Base-by-base conservation (phyloP, 2,113 vertebrate species). In the Pycnonotus jocosus region DNA sequence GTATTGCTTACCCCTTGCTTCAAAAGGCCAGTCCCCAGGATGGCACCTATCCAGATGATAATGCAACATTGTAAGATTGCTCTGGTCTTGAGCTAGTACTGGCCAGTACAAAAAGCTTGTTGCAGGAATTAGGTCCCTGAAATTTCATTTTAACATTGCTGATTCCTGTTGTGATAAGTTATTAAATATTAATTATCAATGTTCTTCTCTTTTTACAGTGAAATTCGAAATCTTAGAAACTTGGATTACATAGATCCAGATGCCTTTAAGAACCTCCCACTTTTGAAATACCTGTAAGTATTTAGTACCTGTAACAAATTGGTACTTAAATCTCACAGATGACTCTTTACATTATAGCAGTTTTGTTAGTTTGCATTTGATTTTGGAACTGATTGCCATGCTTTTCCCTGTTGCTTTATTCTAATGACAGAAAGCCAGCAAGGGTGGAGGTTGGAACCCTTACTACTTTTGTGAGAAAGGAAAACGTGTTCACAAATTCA, bases 211-310 rank as follows among this genome's bases (percentile, higher is more conserved):
- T 91, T 85, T 96, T 96, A 78, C 97, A 99, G 99, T 98, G 99
- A 99, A 97, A 99, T 99, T 88, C 98, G 99, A 53, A 99, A 99
- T 80, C 97, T 98, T 24, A 99, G 98, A 96, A 98, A 97, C 91
- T 96, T 99, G 96, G 97, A 96, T 76, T 98, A 98, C 87, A 98
- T 99, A 62, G 97, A 99, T 80, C 97, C 98, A 35, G 98, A 98
- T 28, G 99, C 99, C 35, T 99, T 99, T 81, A 98, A 98, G 95
- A 98, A 98, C 61, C 99, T 99, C 20, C 99, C 99, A 64, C 97
- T 98, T 93, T 92, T 99, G 72, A 98, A 99, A 96, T 99, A 99
- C 90, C 97, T 99, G 99, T 99, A 95, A 99, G 99, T 98, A 98
- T 64, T 93, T 50, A 33, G 31, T 53, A 86, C 18, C 21, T 86